phyloP scores from a whole-genome alignment of 2,888 invertebrate genomes.

The Aspidiotus rigidus region DNA sequence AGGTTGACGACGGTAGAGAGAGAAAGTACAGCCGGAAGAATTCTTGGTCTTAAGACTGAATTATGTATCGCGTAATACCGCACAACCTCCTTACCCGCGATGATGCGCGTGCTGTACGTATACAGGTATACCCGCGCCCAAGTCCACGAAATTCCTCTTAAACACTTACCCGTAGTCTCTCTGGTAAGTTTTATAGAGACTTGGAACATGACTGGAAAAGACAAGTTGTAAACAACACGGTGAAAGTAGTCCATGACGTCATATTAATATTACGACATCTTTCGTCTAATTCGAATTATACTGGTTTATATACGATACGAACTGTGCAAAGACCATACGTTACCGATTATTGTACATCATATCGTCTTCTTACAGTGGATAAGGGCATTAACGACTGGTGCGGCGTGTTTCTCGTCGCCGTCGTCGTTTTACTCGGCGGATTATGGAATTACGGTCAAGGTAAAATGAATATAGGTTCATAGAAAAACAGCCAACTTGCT shows the following conservation, averaged over 20 bases:
- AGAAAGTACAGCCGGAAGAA: constrained; percentile 31
- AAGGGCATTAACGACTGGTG: not conserved
- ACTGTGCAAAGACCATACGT: not conserved
- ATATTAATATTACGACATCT: constrained; percentile 21
- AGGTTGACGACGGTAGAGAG: constrained; percentile 7
- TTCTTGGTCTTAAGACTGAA: constrained; percentile 23
- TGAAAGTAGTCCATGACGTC: constrained; percentile 33
- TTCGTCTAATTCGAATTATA: too few species aligned
- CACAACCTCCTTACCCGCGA: not conserved
- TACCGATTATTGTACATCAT: not conserved
- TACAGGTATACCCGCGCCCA: too few species aligned
- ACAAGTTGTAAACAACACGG: not conserved
- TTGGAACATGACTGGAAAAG: too few species aligned
- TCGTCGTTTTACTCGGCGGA: not conserved
- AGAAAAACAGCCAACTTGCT: too few species aligned
- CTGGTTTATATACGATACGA: not conserved
- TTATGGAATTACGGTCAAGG: too few species aligned
- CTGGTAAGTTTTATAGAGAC: not conserved
- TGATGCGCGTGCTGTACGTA: too few species aligned
- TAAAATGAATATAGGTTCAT: too few species aligned
- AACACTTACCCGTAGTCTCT: constrained; percentile 14
- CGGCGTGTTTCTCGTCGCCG: not conserved
- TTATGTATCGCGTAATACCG: constrained; percentile 28
- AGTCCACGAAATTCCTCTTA: too few species aligned
- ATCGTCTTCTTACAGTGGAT: too few species aligned